Evolutionary conservation across 2,113 vertebrate species (phyloP).

Genomic region (Cardinalis cardinalis): DNA sequence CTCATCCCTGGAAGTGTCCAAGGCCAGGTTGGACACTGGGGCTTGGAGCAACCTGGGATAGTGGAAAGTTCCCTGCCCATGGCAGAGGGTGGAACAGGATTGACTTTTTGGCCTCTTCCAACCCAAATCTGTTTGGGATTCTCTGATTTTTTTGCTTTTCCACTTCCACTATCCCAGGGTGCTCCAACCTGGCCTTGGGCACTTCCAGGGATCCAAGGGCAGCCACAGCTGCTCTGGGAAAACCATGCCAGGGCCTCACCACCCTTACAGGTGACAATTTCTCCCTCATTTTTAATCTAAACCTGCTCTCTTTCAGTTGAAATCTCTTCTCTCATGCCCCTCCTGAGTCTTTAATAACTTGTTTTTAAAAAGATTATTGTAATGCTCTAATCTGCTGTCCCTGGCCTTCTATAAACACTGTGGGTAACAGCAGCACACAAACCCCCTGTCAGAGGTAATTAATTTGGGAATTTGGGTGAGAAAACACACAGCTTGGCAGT

Average conservation of each 20-base stretch:
- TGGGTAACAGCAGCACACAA: not conserved
- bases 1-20: not conserved
- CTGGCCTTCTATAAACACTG: not conserved
- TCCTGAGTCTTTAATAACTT: not conserved
- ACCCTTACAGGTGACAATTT: not conserved
- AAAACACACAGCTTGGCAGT: constrained; percentile 50
- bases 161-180: accelerated
- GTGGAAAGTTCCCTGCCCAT: not conserved
- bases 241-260: not conserved
- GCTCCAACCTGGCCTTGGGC: not conserved
- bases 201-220: not conserved
- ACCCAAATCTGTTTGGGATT: not conserved
- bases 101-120: not conserved
- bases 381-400: not conserved
- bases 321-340: not conserved
- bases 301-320: not conserved
- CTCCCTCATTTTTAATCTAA: not conserved
- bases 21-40: not conserved
- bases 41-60: not conserved
- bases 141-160: not conserved
- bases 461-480: constrained; percentile 14
- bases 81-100: not conserved
- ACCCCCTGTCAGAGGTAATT: not conserved
- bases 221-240: not conserved
- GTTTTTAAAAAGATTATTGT: not conserved